Base-by-base conservation (phyloP, 1,140 invertebrate species). In the Sarcophaga peregrina region DNA sequence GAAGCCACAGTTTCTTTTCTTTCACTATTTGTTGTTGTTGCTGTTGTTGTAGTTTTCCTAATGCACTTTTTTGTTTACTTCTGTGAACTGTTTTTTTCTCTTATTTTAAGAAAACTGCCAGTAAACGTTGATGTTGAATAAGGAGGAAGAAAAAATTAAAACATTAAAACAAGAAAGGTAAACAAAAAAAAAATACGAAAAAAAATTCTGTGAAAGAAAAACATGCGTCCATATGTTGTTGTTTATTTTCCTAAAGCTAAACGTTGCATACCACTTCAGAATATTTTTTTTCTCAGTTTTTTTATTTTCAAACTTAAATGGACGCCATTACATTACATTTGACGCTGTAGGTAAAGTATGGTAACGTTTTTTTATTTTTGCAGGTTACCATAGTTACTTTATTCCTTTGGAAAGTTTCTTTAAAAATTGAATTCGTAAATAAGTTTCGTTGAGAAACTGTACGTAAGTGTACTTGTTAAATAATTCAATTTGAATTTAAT, bases 181-280 rank as follows among this genome's bases (percentile, higher is more conserved):
- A 37, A 58, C 13, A 37, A 37, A 37, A 37, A 37, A 15, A 58
- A 58, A 58, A 68, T 1, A 68, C 62, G 20, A 11, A 62, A 68
- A 68, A 25, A 17, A 68, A 7, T 20, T 20, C n/a, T 58, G 17
- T 20, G 62, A 68, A 68, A 62, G 54, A 62, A 68, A 68, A 68
- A 68, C 62, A 68, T 68, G 20, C 62, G 62, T 68, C 62, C 62
- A 68, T 68, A 68, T 37, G 25, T 25, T 68, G 62, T 68, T 68
- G 62, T 68, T 68, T 68, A 68, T 68, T 17, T 68, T 20, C n/a
- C 20, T 20, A 20, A 68, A 68, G 17, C 62, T 68, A 68, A 58
- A 68, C 20, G 62, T 17, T 68, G 62, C 62, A 68, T 68, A 68
- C n/a, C 17, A 20, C 6, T 58, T 58, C n/a, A 58, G 25, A 37